Evolutionary conservation across 2,797 vertebrate genomes (phyloP).

Genomic region (Ceyx erithaca): DNA sequence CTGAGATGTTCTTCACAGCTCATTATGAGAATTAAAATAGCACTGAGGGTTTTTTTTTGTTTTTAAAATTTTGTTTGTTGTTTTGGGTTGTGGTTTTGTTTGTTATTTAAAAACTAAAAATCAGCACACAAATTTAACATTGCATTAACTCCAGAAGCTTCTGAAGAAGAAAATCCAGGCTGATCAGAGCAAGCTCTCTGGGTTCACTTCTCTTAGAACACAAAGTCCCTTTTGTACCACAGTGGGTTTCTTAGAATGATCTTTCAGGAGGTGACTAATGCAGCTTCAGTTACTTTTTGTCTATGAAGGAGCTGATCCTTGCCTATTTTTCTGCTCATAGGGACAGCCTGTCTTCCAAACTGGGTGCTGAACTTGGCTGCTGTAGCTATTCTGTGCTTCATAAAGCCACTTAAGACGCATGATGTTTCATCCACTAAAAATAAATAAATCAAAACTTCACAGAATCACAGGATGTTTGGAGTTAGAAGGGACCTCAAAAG

Average conservation of each 20-base stretch:
- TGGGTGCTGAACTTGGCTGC: not conserved
- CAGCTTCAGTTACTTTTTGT: not conserved
- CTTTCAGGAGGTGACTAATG: slow-evolving; percentile 6
- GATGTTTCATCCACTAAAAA: not conserved
- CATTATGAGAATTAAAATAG: not conserved
- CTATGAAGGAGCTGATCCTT: not conserved
- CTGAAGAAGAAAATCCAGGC: not conserved
- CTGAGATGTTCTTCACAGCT: not conserved
- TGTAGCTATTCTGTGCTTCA: not conserved
- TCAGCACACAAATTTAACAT: not conserved
- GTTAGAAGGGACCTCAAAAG: no score
- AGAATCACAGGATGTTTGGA: no score
- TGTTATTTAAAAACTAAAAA: not conserved
- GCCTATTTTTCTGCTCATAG: not conserved
- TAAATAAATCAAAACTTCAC: not conserved
- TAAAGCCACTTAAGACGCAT: not conserved
- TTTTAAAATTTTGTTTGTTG: no score
- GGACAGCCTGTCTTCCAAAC: not conserved
- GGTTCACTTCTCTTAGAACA: not conserved
- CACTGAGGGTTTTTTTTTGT: no score
- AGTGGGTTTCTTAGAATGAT: not conserved
- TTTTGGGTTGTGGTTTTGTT: not conserved
- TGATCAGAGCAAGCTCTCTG: not conserved
- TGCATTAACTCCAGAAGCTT: not conserved
- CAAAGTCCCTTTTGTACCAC: not conserved